Evolutionary conservation across 2,113 vertebrate species (phyloP).

Genomic region (Hucho hucho): DNA sequence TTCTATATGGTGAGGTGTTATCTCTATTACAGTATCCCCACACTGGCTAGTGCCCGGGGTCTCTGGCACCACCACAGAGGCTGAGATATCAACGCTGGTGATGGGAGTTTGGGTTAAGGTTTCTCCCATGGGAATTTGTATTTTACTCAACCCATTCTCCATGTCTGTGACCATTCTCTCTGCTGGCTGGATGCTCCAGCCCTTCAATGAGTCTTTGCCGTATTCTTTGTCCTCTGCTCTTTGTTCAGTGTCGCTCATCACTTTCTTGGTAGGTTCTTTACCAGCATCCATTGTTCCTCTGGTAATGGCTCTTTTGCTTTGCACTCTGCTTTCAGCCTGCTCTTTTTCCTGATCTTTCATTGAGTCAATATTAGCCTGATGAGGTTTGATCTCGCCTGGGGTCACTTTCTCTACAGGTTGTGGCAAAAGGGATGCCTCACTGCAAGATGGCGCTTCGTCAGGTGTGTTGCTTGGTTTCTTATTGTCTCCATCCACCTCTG

Average conservation of each 20-base stretch:
- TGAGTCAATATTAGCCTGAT: background rate
- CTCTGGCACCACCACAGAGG: slow-evolving; percentile 4
- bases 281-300: background rate
- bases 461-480: too few species aligned
- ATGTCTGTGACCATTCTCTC: background rate
- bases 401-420: background rate
- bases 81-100: background rate
- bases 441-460: too few species aligned
- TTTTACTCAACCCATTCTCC: too few species aligned
- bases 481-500: too few species aligned
- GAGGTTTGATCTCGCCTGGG: too few species aligned
- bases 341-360: background rate
- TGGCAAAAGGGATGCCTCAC: too few species aligned
- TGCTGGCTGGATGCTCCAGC: background rate
- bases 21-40: background rate
- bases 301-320: background rate
- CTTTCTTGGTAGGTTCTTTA: background rate
- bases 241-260: background rate
- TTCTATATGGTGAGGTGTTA: background rate
- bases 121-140: background rate
- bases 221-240: background rate
- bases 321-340: slow-evolving; percentile 7
- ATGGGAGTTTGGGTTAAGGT: background rate
- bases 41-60: background rate
- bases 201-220: background rate